A percentile compares a stretch with the other conserved stretches of the same genome.
Conservation (phyloP, 1,140 invertebrate species). For the Trichonephila inaurata region DNA sequence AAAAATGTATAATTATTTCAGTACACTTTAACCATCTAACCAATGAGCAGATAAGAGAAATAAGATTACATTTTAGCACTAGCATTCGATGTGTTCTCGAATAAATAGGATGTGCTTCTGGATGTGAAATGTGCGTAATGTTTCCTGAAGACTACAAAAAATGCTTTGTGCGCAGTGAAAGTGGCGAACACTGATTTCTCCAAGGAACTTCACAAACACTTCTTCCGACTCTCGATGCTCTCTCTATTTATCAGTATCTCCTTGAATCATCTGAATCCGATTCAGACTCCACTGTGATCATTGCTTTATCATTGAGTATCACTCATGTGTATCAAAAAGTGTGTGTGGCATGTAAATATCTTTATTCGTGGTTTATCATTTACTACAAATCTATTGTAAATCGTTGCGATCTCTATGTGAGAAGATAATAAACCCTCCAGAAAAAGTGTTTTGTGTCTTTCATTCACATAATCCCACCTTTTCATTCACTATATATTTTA, state of each 20-base stretch:
- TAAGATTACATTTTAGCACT: too few relatives aligned
- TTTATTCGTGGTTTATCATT: slow-evolving; percentile 58
- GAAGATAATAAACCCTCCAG: slow-evolving; percentile 70
- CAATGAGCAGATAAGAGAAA: too few relatives aligned
- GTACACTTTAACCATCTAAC: too few relatives aligned
- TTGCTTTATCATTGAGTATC: slow-evolving; percentile 46
- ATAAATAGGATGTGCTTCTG: too few relatives aligned
- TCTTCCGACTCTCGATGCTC: slow-evolving; percentile 42
- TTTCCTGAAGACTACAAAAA: too few relatives aligned
- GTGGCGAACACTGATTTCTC: background rate
- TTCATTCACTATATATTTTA: too few relatives aligned
- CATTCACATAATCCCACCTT: background rate
- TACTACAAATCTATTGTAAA: slow-evolving; percentile 56
- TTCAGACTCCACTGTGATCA: slow-evolving; percentile 58
- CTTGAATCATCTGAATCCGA: slow-evolving; percentile 7
- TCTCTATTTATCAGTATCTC: slow-evolving; percentile 31
- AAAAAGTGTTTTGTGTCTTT: background rate
- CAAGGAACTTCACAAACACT: background rate
- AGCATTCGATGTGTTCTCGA: too few relatives aligned
- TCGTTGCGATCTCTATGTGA: slow-evolving; percentile 52
- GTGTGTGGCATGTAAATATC: slow-evolving; percentile 52
- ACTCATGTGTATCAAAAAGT: slow-evolving; percentile 58
- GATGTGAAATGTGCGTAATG: too few relatives aligned
- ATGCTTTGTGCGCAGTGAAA: too few relatives aligned
- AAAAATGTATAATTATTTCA: too few relatives aligned